Evolutionary conservation across 2,113 vertebrate species (phyloP).

Genomic region (Dascyllus trimaculatus): DNA sequence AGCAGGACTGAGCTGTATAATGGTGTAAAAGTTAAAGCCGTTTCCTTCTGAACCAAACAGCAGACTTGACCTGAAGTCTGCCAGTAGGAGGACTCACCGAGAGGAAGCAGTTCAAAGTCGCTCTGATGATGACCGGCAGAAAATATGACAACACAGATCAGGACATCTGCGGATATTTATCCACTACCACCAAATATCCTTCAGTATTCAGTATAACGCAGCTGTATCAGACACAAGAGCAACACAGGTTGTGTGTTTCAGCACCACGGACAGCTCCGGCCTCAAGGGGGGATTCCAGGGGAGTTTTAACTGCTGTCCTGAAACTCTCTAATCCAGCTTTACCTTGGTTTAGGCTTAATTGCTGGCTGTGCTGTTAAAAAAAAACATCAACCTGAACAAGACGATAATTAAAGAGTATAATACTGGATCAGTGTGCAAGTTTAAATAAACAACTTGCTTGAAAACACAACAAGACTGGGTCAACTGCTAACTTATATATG

Average conservation of each 20-base stretch:
- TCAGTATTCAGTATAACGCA: background rate
- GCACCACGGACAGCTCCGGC: constrained; percentile 62
- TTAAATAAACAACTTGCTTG: background rate
- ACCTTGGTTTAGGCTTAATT: background rate
- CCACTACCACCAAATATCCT: constrained; percentile 10
- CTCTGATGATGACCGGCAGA: constrained; percentile 7
- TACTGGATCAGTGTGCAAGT: background rate
- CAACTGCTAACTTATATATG: background rate
- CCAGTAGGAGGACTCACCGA: constrained; percentile 26
- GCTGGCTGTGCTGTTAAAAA: background rate
- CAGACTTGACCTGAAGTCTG: constrained; percentile 46
- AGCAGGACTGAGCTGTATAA: constrained; percentile 40
- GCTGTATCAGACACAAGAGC: background rate
- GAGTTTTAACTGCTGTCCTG: background rate
- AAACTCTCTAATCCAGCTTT: constrained; percentile 6
- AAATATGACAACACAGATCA: constrained; percentile 8
- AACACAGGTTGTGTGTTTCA: constrained; percentile 29
- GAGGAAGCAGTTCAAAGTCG: constrained; percentile 43
- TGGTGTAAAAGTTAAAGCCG: constrained; percentile 33
- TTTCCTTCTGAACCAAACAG: constrained; percentile 41
- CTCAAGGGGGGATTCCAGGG: background rate
- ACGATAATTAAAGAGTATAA: too few species aligned
- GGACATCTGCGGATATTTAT: constrained; percentile 26
- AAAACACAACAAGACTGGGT: background rate
- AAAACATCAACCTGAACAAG: background rate